Percentiles rank a stretch among this genome's conserved stretches.
Evolutionary conservation across 2,113 vertebrate species (phyloP).

Genomic region (Nesoenas mayeri): DNA sequence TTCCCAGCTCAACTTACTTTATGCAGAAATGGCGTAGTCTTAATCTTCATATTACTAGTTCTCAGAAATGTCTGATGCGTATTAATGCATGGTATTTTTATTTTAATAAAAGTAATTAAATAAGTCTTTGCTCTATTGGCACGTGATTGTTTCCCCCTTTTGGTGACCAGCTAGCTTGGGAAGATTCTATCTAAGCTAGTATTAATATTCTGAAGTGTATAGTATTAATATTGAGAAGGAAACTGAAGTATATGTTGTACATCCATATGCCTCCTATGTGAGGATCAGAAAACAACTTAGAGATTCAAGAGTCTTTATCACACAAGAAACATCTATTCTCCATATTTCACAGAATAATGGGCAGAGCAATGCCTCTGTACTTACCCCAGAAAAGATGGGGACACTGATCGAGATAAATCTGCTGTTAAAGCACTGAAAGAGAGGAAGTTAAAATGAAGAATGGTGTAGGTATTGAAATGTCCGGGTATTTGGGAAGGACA

Average conservation of each 20-base stretch:
- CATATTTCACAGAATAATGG: background rate
- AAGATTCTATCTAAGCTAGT: background rate
- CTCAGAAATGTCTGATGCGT: constrained; percentile 46
- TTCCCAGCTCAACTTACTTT: constrained; percentile 47
- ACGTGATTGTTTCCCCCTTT: rapidly evolving
- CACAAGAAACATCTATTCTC: background rate
- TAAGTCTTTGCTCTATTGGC: background rate
- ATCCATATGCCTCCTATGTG: background rate
- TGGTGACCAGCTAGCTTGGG: background rate
- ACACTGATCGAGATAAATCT: background rate
- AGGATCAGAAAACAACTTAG: background rate
- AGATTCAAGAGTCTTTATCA: background rate
- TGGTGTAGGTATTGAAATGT: background rate
- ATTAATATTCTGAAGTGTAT: background rate
- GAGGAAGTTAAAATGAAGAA: background rate
- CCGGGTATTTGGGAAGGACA: background rate
- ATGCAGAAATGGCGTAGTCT: constrained; percentile 43
- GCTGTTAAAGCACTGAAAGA: background rate
- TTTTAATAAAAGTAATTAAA: constrained; percentile 71
- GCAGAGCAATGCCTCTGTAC: background rate
- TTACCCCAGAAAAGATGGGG: background rate
- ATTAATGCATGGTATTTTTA: constrained; percentile 70
- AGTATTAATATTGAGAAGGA: background rate
- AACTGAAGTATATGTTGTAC: background rate
- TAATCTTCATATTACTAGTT: constrained; percentile 60